These are phyloP conservation scores for Leptonema lineaticorne DNA, from an alignment of 1,140 invertebrate genomes.

Conservation along the genomic window DNA sequence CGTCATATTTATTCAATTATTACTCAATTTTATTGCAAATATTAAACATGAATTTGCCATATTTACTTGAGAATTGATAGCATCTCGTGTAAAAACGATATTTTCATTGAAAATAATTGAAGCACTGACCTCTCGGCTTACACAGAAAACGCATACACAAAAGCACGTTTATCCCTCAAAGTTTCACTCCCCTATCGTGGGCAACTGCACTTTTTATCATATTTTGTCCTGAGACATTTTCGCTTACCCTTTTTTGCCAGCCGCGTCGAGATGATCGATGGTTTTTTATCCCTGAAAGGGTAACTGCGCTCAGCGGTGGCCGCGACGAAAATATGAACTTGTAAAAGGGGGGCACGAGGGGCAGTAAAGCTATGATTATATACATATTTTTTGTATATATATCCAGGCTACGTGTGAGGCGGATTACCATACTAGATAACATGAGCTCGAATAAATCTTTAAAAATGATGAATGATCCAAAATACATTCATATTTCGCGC, in stretches of 20 bases:
- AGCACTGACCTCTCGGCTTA: constrained; percentile 33
- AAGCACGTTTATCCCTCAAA: constrained; percentile 25
- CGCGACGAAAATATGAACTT: constrained; percentile 18
- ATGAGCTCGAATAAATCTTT: constrained; percentile 9
- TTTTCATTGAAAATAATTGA: constrained; percentile 23
- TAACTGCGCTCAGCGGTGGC: constrained; percentile 24
- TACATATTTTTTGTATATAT: not conserved
- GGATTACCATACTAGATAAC: constrained; percentile 25
- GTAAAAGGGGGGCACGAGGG: not conserved
- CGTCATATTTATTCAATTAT: too few species aligned
- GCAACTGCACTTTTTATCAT: constrained; percentile 43
- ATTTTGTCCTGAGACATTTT: constrained; percentile 41
- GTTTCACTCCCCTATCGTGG: constrained; percentile 11
- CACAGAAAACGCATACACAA: constrained; percentile 32
- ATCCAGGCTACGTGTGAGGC: too few species aligned
- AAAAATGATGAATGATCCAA: constrained; percentile 16
- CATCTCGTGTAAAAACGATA: constrained; percentile 16
- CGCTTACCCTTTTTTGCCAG: constrained; percentile 39
- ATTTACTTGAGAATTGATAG: too few species aligned
- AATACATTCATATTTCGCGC: constrained; percentile 3
- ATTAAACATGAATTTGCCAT: too few species aligned
- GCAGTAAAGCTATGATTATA: not conserved
- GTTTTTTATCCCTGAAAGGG: constrained; percentile 37
- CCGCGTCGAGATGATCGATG: constrained; percentile 40
- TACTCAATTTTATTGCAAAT: too few species aligned